These are phyloP conservation scores for Buteo buteo DNA, from an alignment of 2,113 vertebrate genomes.

Conservation along the genomic window DNA sequence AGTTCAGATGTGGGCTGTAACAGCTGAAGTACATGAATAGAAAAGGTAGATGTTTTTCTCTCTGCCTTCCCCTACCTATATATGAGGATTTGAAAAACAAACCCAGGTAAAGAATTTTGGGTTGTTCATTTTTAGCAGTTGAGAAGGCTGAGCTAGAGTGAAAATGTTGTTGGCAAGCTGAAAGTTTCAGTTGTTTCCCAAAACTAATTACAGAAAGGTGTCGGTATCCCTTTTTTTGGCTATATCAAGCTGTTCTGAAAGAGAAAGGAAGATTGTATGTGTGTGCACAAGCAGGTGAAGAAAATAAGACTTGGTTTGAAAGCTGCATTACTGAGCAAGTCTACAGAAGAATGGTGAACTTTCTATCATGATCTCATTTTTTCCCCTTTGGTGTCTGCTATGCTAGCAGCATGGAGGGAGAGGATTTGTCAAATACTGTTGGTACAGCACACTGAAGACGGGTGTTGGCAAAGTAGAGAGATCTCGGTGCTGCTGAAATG, in stretches of 20 bases:
- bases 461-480: neutral
- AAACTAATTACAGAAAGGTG: neutral
- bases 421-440: rapidly evolving
- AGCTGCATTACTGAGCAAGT: neutral
- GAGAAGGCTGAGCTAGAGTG: neutral
- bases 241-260: neutral
- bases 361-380: neutral
- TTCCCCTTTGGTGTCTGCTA: neutral
- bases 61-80: neutral
- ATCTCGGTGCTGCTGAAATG: neutral
- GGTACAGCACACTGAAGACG: rapidly evolving
- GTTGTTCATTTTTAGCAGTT: neutral
- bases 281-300: neutral
- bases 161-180: neutral
- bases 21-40: neutral
- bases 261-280: neutral
- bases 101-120: neutral
- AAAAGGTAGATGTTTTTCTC: neutral
- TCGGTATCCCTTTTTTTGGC: neutral
- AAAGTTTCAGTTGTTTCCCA: neutral
- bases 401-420: neutral
- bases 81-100: neutral
- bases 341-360: neutral
- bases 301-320: neutral
- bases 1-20: conserved; percentile 34